A percentile compares a stretch with the other conserved stretches of the same genome.
These are phyloP conservation scores for Drosophila mojavensis DNA, from an alignment of 1,140 invertebrate genomes.

Conservation along the genomic window DNA sequence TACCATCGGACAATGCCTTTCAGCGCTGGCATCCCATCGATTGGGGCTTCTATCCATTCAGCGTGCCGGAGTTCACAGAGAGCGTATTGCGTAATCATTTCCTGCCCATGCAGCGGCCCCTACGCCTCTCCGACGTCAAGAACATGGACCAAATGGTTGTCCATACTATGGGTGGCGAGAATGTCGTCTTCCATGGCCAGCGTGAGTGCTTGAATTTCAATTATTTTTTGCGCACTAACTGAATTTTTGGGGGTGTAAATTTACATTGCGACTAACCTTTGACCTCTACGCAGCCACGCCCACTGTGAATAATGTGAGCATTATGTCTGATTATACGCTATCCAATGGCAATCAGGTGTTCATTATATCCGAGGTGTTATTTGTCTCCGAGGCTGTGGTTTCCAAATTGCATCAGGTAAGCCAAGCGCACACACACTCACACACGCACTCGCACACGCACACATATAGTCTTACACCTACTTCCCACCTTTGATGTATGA, in stretches of 20 bases:
- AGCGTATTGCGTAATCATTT: conserved; percentile 87
- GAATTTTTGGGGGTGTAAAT: conserved; percentile 15
- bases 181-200: conserved; percentile 85
- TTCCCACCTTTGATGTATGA: conserved; percentile 18
- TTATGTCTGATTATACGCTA: conserved; percentile 86
- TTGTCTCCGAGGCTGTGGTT: conserved; percentile 86
- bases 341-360: conserved; percentile 86
- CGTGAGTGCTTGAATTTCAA: conserved; percentile 83
- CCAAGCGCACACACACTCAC: neutral
- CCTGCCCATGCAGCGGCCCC: conserved; percentile 85
- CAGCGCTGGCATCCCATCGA: conserved; percentile 88
- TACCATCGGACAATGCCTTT: conserved; percentile 88
- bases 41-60: conserved; percentile 89
- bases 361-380: conserved; percentile 87
- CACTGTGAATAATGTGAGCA: conserved; percentile 86
- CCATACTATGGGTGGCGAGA: conserved; percentile 86
- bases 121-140: conserved; percentile 86
- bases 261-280: conserved; percentile 13
- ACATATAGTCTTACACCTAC: neutral
- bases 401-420: conserved; percentile 86
- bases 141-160: conserved; percentile 84
- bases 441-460: neutral
- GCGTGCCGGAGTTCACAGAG: conserved; percentile 87
- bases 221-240: conserved; percentile 6
- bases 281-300: conserved; percentile 78